phyloP scores from a whole-genome alignment of 2,113 vertebrate genomes.

The Mustela lutreola region DNA sequence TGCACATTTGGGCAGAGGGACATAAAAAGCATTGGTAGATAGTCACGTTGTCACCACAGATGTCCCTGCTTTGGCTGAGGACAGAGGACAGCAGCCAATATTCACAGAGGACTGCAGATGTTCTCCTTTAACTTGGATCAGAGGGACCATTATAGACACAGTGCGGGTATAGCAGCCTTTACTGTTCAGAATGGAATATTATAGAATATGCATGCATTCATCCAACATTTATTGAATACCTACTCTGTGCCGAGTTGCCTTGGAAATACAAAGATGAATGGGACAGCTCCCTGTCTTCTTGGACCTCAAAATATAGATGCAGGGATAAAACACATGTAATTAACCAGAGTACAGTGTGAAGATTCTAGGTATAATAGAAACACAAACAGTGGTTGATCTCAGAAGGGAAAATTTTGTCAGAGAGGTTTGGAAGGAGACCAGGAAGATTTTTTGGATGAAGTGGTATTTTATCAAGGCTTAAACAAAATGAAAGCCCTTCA shows the following conservation, averaged over 20 bases:
- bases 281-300: not conserved
- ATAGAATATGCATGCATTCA: not conserved
- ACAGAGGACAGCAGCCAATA: slow-evolving; percentile 69
- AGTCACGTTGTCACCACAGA: slow-evolving; percentile 72
- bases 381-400: slow-evolving; percentile 28
- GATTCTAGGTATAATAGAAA: slow-evolving; percentile 5
- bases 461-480: slow-evolving; percentile 7
- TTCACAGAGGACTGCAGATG: slow-evolving; percentile 66
- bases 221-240: slow-evolving; percentile 46
- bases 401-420: slow-evolving; percentile 18
- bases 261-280: slow-evolving; percentile 63
- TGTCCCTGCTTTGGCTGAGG: slow-evolving; percentile 69
- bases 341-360: not conserved
- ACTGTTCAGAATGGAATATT: slow-evolving; percentile 16
- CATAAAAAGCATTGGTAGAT: slow-evolving; percentile 51
- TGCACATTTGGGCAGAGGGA: slow-evolving; percentile 71
- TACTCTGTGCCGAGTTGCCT: slow-evolving; percentile 45
- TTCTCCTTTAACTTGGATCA: slow-evolving; percentile 54
- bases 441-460: not conserved
- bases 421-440: not conserved
- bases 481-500: slow-evolving; percentile 37
- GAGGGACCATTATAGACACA: slow-evolving; percentile 49
- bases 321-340: slow-evolving; percentile 10
- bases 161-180: not conserved
- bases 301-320: slow-evolving; percentile 19